Evolutionary conservation across 2,888 invertebrate species (phyloP).

Genomic region (Hyposoter didymator): DNA sequence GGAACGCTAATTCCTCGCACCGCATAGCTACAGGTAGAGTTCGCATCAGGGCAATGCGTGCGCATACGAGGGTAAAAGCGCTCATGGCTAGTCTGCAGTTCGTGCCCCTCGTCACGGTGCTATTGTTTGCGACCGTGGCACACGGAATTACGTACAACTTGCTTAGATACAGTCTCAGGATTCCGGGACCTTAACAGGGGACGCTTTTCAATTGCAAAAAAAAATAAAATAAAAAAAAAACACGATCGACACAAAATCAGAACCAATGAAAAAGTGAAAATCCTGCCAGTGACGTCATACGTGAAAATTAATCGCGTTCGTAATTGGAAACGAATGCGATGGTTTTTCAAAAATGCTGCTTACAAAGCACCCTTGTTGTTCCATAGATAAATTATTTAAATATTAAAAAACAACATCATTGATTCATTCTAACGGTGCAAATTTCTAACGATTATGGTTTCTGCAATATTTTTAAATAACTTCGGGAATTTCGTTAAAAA

Average conservation of each 20-base stretch:
- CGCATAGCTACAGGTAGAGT: not conserved
- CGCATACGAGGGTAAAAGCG: not conserved
- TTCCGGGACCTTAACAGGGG: not conserved
- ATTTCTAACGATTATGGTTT: not conserved
- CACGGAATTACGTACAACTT: not conserved
- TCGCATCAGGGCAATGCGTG: not conserved
- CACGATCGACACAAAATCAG: no score
- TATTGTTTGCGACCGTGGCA: not conserved
- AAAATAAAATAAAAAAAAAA: no score
- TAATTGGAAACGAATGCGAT: not conserved
- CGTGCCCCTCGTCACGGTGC: not conserved
- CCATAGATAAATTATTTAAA: not conserved
- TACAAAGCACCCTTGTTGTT: not conserved
- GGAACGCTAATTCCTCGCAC: not conserved
- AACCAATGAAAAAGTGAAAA: not conserved
- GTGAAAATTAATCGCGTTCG: not conserved
- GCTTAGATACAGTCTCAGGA: not conserved
- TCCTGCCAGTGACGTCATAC: not conserved
- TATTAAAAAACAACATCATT: not conserved
- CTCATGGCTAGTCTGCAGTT: not conserved
- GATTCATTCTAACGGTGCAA: not conserved
- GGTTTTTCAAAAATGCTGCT: not conserved
- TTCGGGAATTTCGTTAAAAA: conserved; percentile 49
- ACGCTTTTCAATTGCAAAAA: not conserved
- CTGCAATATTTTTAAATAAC: conserved; percentile 15